Conservation (phyloP, 2,888 invertebrate species). For the Thelaira solivaga region DNA sequence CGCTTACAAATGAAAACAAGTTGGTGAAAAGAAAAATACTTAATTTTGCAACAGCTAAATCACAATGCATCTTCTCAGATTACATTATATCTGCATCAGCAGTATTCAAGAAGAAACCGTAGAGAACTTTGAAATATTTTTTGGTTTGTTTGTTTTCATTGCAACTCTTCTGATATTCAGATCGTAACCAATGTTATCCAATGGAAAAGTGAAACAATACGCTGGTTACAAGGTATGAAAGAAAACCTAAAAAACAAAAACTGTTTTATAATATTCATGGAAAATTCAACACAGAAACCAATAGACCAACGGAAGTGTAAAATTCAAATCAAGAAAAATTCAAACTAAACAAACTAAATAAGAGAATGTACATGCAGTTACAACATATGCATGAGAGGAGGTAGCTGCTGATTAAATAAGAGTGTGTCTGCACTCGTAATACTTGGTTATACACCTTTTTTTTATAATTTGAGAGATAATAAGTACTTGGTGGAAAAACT, state of each 20-base stretch:
- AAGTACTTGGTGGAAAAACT: constrained; percentile 34
- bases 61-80: constrained; percentile 9
- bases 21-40: too few relatives aligned
- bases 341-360: constrained; percentile 19
- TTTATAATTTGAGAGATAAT: constrained; percentile 38
- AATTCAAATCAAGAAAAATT: constrained; percentile 52
- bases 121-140: constrained; percentile 22
- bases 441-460: neutral
- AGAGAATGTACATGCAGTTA: constrained; percentile 39
- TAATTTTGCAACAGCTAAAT: constrained; percentile 6
- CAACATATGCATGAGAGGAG: constrained; percentile 49
- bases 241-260: constrained; percentile 12
- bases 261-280: constrained; percentile 45
- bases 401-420: constrained; percentile 41
- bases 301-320: constrained; percentile 52
- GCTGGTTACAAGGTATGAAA: neutral
- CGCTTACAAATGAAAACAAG: neutral
- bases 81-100: too few relatives aligned
- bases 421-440: constrained; percentile 37
- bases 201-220: constrained; percentile 48
- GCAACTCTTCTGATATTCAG: constrained; percentile 3
- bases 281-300: constrained; percentile 19
- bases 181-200: constrained; percentile 34
- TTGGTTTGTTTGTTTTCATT: too few relatives aligned
- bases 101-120: neutral